A percentile compares a stretch with the other conserved stretches of the same genome.
These are phyloP conservation scores for Drosophila rufa DNA, from an alignment of 1,140 invertebrate species.

Conservation along the genomic window DNA sequence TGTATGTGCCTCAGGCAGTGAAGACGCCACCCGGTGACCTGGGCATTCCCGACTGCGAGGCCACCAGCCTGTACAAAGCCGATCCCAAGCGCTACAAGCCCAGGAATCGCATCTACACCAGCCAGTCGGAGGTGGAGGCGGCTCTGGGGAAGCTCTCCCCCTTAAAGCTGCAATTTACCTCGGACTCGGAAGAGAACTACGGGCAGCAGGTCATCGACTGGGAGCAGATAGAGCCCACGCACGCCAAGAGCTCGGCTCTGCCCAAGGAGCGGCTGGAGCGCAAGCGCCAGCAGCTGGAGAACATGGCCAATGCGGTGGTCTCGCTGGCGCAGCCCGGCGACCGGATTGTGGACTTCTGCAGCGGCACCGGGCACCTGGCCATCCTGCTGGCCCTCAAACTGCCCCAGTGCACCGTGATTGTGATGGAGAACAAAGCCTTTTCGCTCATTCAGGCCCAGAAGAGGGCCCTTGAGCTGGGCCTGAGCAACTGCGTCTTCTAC, in stretches of 20 bases:
- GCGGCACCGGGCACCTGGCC: constrained; percentile 96
- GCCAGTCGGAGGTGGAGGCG: constrained; percentile 90
- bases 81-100: constrained; percentile 92
- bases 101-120: constrained; percentile 90
- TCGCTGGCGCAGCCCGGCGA: constrained; percentile 88
- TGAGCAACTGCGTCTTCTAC: constrained; percentile 92
- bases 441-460: constrained; percentile 91
- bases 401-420: constrained; percentile 90
- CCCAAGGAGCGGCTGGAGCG: constrained; percentile 90
- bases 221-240: constrained; percentile 72
- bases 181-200: constrained; percentile 52
- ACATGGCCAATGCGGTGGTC: constrained; percentile 92
- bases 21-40: constrained; percentile 32
- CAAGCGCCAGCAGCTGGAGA: constrained; percentile 96
- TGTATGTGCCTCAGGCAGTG: constrained; percentile 44
- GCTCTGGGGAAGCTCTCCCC: constrained; percentile 86
- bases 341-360: constrained; percentile 97
- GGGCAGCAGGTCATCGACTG: constrained; percentile 72
- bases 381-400: constrained; percentile 93
- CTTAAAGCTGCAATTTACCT: constrained; percentile 59
- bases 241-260: constrained; percentile 89
- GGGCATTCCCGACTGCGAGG: constrained; percentile 71
- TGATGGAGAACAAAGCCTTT: constrained; percentile 97
- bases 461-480: constrained; percentile 89
- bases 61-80: constrained; percentile 90